These are phyloP conservation scores for Micrasema minimum DNA, from an alignment of 1,140 invertebrate genomes.

Conservation along the genomic window DNA sequence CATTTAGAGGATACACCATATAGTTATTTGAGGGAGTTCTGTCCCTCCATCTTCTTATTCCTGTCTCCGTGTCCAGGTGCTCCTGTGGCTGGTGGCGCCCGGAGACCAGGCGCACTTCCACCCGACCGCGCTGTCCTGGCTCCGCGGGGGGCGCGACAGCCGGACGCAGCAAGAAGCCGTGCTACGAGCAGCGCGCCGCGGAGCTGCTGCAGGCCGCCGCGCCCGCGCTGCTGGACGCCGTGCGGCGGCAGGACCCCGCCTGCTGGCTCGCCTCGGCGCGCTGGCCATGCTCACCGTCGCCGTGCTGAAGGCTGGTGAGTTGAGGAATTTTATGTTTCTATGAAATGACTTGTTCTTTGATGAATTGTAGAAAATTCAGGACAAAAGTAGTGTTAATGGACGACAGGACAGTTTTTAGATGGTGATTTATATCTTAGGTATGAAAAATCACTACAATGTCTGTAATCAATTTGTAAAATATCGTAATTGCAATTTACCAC, in stretches of 20 bases:
- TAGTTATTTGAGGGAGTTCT: no score
- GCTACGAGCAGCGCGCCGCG: conserved; percentile 72
- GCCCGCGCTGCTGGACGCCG: conserved; percentile 70
- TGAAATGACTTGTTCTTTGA: not conserved
- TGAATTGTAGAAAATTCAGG: not conserved
- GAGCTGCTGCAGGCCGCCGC: conserved; percentile 80
- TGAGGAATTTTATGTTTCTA: conserved; percentile 3
- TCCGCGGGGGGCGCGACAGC: conserved; percentile 79
- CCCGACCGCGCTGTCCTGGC: conserved; percentile 74
- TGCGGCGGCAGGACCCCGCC: conserved; percentile 70
- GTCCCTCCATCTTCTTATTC: no score
- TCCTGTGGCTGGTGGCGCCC: conserved; percentile 87
- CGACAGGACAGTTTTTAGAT: no score
- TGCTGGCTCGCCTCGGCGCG: conserved; percentile 77
- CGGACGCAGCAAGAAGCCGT: conserved; percentile 83
- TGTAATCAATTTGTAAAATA: no score
- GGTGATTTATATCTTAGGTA: no score
- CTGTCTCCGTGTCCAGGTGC: conserved; percentile 65
- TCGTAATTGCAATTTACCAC: no score
- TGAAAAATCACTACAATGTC: no score
- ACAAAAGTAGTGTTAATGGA: no score
- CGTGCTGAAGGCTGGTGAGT: conserved; percentile 72
- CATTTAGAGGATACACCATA: no score
- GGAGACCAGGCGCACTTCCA: conserved; percentile 81
- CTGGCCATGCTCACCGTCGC: conserved; percentile 77